Percentiles rank a stretch among this genome's conserved stretches.
Evolutionary conservation across 2,888 invertebrate genomes (phyloP).

Genomic region (Leptopilina syphax): DNA sequence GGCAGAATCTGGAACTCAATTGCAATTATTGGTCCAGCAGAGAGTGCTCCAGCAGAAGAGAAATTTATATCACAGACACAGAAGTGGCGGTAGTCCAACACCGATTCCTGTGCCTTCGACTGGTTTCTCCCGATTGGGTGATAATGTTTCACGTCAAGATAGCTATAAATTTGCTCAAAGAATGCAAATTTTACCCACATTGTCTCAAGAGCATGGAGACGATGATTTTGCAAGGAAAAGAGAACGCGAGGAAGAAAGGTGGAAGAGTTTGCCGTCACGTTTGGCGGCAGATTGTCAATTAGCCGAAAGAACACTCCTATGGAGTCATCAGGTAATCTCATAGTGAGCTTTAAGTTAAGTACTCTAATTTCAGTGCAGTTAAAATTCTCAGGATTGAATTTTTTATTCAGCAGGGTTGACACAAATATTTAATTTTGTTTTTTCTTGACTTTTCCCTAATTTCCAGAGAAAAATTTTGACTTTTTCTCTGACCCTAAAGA

Average conservation of each 20-base stretch:
- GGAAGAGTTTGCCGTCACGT: conserved; percentile 73
- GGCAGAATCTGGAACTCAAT: conserved; percentile 78
- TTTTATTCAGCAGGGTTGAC: no score
- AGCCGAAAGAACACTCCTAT: conserved; percentile 71
- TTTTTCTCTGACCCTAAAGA: no score
- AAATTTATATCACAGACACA: conserved; percentile 70
- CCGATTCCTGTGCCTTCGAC: conserved; percentile 54
- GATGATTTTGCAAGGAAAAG: conserved; percentile 67
- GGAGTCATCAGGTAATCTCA: conserved; percentile 74
- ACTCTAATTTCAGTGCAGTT: neutral
- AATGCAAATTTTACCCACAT: conserved; percentile 85
- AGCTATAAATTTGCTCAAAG: conserved; percentile 93
- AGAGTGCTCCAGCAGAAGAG: conserved; percentile 91
- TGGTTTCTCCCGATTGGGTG: conserved; percentile 37
- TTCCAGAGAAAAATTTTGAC: no score
- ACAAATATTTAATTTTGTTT: no score
- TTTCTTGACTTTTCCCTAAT: no score
- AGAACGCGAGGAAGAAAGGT: conserved; percentile 72
- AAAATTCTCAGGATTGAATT: neutral
- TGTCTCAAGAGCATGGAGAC: conserved; percentile 76
- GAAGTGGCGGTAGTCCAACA: conserved; percentile 69
- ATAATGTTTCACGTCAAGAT: conserved; percentile 85
- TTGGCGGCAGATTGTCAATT: conserved; percentile 73
- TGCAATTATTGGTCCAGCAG: conserved; percentile 92
- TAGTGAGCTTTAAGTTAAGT: conserved; percentile 40